Percentiles rank a stretch among this genome's conserved stretches.
These are phyloP conservation scores for Philereme vetulata DNA, from an alignment of 2,888 invertebrate species.

Conservation along the genomic window DNA sequence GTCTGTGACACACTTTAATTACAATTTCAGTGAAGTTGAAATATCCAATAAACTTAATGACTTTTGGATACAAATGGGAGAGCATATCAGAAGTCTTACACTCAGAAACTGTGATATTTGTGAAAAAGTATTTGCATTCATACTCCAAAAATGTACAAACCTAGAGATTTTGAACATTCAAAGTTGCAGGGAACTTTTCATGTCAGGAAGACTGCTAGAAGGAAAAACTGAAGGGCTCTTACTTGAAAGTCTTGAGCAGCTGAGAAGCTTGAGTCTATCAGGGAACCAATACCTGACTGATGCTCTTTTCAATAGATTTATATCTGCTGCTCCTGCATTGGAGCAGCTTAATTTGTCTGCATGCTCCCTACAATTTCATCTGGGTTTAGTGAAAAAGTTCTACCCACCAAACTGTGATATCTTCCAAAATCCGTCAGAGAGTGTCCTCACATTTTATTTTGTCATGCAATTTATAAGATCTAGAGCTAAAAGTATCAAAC, in stretches of 20 bases:
- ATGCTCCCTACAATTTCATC: conserved; percentile 88
- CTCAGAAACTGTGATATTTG: conserved; percentile 85
- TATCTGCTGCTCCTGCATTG: conserved; percentile 83
- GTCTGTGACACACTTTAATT: conserved; percentile 71
- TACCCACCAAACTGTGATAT: conserved; percentile 80
- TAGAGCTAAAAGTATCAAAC: conserved; percentile 81
- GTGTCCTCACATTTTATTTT: conserved; percentile 88
- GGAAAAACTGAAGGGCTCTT: conserved; percentile 81
- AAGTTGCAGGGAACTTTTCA: conserved; percentile 88
- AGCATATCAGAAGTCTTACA: conserved; percentile 79
- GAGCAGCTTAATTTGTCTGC: conserved; percentile 86
- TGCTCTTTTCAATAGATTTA: conserved; percentile 87
- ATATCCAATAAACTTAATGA: conserved; percentile 73
- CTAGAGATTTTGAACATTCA: conserved; percentile 85
- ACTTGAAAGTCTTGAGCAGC: conserved; percentile 72
- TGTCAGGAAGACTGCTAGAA: conserved; percentile 88
- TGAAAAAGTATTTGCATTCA: conserved; percentile 85
- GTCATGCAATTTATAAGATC: conserved; percentile 82
- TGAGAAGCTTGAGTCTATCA: conserved; percentile 85
- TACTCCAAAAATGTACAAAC: conserved; percentile 82
- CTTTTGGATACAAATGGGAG: conserved; percentile 85
- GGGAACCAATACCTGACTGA: conserved; percentile 89
- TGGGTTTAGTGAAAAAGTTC: conserved; percentile 86
- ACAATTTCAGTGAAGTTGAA: conserved; percentile 82
- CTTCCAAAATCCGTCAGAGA: conserved; percentile 83